These are phyloP conservation scores for Meloidogyne exigua DNA, from an alignment of 1,140 invertebrate genomes.

Conservation along the genomic window DNA sequence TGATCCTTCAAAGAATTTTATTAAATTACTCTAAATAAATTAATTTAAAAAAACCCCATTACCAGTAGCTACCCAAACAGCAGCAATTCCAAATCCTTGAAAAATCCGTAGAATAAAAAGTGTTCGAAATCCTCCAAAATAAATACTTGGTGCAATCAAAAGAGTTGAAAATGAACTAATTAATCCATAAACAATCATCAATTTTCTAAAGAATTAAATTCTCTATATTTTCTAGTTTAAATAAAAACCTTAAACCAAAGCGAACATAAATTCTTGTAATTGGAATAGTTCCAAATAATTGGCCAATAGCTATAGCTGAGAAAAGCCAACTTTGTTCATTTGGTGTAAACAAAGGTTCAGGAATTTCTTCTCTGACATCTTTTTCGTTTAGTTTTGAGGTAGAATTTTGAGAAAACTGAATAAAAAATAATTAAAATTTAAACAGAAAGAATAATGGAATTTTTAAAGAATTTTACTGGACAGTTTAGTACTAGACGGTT, in stretches of 20 bases:
- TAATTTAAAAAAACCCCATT: no score
- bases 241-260: not conserved
- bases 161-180: conserved; percentile 13
- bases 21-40: not conserved
- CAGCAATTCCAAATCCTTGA: not conserved
- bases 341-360: not conserved
- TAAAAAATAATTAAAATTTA: not conserved
- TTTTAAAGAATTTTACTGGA: no score
- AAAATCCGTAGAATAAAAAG: not conserved
- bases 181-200: conserved; percentile 11
- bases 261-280: not conserved
- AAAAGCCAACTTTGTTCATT: conserved; percentile 22
- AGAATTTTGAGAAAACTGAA: not conserved
- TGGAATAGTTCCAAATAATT: conserved; percentile 11
- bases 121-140: not conserved
- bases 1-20: not conserved
- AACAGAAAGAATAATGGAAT: not conserved
- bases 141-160: conserved; percentile 3
- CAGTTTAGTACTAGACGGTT: no score
- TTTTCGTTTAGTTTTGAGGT: not conserved
- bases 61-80: not conserved
- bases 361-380: not conserved
- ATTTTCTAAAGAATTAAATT: not conserved
- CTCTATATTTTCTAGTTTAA: not conserved
- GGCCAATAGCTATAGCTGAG: conserved; percentile 3